Evolutionary conservation across 2,888 invertebrate species (phyloP).

Genomic region (Pecten maximus): DNA sequence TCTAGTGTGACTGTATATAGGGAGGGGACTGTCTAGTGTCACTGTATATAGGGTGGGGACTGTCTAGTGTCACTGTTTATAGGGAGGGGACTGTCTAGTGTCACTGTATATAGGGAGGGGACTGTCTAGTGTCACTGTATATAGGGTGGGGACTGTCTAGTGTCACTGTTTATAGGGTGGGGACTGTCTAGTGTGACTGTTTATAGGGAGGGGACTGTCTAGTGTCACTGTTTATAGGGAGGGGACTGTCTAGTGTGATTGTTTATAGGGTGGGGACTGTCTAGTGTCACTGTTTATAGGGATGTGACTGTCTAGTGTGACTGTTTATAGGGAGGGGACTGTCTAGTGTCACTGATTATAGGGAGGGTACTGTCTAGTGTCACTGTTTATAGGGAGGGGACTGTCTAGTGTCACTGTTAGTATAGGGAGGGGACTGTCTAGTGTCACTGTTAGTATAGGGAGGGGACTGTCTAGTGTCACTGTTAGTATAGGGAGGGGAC

Average conservation of each 20-base stretch:
- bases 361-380: no score
- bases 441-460: no score
- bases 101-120: background rate
- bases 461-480: no score
- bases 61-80: background rate
- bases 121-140: background rate
- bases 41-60: background rate
- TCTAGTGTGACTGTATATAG: background rate
- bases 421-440: no score
- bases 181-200: background rate
- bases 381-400: no score
- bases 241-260: background rate
- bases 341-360: background rate
- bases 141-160: background rate
- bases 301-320: background rate
- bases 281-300: background rate
- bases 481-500: no score
- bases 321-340: background rate
- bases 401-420: no score
- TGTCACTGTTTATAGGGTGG: background rate
- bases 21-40: background rate
- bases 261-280: background rate
- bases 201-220: background rate
- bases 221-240: background rate
- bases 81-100: background rate